phyloP scores from a whole-genome alignment of 2,113 vertebrate species.

The Myxocyprinus asiaticus region DNA sequence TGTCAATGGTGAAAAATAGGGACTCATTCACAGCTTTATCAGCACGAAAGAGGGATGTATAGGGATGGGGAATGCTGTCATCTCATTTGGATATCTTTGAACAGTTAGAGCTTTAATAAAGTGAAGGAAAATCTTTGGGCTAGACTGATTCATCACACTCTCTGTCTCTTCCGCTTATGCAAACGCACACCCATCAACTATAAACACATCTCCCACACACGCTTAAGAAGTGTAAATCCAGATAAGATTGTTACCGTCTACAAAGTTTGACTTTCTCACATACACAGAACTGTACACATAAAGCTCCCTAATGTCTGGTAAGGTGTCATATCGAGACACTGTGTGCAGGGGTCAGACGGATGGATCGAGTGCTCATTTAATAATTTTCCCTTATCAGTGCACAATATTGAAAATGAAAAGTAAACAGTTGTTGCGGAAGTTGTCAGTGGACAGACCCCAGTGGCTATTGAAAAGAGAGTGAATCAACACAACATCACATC shows the following conservation, averaged over 20 bases:
- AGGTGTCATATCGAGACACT: background rate
- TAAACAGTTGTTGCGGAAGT: constrained; percentile 61
- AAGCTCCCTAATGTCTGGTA: background rate
- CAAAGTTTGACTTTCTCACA: background rate
- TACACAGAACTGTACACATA: background rate
- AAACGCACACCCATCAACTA: constrained; percentile 12
- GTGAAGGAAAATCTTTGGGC: background rate
- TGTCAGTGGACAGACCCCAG: background rate
- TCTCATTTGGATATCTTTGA: background rate
- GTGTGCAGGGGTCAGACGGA: no score
- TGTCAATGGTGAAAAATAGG: no score
- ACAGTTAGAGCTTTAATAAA: background rate
- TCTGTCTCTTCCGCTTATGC: background rate
- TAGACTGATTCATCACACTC: background rate
- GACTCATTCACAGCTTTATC: no score
- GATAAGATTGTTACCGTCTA: background rate
- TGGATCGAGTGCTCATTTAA: constrained; percentile 48
- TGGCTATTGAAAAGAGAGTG: background rate
- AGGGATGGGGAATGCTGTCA: background rate
- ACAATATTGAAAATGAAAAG: constrained; percentile 65
- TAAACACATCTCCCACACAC: constrained; percentile 27
- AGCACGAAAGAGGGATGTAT: background rate
- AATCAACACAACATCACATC: background rate
- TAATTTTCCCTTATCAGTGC: constrained; percentile 66
- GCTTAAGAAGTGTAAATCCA: constrained; percentile 5